These are phyloP conservation scores for Orius insidiosus DNA, from an alignment of 1,140 invertebrate genomes.

Conservation along the genomic window DNA sequence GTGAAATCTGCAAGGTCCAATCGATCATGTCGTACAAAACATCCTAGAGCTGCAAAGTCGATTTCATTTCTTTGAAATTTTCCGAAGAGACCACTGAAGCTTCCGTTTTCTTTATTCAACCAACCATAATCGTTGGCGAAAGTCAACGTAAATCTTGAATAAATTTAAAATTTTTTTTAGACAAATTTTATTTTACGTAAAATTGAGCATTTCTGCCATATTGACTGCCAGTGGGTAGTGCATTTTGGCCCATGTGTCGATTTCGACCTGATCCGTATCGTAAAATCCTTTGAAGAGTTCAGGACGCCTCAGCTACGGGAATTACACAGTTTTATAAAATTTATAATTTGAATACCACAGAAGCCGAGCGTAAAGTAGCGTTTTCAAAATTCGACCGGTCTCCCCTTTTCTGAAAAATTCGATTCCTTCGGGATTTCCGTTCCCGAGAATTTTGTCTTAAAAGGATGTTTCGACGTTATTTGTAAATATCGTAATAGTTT, in stretches of 20 bases:
- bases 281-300: conserved; percentile 1
- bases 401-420: too few relatives aligned
- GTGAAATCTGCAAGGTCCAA: conserved; percentile 30
- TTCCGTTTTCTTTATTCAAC: conserved; percentile 27
- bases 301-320: neutral
- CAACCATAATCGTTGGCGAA: conserved; percentile 27
- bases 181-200: conserved; percentile 9
- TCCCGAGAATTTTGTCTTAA: neutral
- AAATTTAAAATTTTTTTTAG: neutral
- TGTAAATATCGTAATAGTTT: conserved; percentile 7
- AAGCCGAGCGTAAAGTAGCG: neutral
- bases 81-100: conserved; percentile 34
- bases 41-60: conserved; percentile 31
- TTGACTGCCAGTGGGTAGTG: conserved; percentile 12
- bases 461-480: neutral
- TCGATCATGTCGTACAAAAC: conserved; percentile 35
- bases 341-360: neutral
- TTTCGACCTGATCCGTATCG: neutral
- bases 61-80: conserved; percentile 31
- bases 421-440: too few relatives aligned
- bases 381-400: conserved; percentile 5
- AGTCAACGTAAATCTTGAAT: conserved; percentile 1
- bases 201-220: conserved; percentile 15
- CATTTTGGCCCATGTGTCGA: conserved; percentile 17
- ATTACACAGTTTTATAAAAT: neutral